phyloP scores from a whole-genome alignment of 1,140 invertebrate species.

The Drosophila takahashii region DNA sequence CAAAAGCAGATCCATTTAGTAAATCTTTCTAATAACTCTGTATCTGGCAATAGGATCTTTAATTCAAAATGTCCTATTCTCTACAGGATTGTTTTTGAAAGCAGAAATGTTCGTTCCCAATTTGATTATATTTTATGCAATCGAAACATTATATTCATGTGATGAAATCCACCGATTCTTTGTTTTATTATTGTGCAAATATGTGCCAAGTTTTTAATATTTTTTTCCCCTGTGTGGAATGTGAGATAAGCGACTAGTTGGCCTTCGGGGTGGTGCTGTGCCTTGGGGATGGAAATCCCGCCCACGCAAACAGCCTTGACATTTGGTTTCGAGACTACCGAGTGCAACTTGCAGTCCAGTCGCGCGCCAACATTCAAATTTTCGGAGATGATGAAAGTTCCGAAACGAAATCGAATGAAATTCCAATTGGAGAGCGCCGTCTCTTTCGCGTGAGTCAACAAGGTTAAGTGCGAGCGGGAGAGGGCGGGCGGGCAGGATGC shows the following conservation, averaged over 20 bases:
- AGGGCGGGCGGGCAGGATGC: conserved; percentile 53
- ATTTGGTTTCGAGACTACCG: conserved; percentile 35
- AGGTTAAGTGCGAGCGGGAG: conserved; percentile 46
- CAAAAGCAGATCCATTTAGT: too few relatives aligned
- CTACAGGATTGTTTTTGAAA: too few relatives aligned
- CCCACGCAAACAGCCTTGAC: conserved; percentile 63
- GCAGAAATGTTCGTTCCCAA: neutral
- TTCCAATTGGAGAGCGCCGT: conserved; percentile 57
- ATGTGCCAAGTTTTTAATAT: neutral
- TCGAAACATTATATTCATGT: neutral
- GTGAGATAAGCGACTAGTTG: neutral
- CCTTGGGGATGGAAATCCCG: neutral
- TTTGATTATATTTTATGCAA: neutral
- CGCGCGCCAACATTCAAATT: conserved; percentile 14
- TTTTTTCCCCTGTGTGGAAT: neutral
- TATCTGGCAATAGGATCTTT: too few relatives aligned
- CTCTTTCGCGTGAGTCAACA: conserved; percentile 67
- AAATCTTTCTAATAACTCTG: too few relatives aligned
- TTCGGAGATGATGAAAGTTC: conserved; percentile 32
- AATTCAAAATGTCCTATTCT: too few relatives aligned
- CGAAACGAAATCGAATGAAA: conserved; percentile 57
- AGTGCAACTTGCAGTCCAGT: conserved; percentile 16
- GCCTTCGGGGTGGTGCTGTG: conserved; percentile 10
- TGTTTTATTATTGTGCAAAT: neutral
- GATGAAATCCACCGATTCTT: neutral